These are phyloP conservation scores for Dendrolimus pini DNA, from an alignment of 2,888 invertebrate genomes.

Conservation along the genomic window DNA sequence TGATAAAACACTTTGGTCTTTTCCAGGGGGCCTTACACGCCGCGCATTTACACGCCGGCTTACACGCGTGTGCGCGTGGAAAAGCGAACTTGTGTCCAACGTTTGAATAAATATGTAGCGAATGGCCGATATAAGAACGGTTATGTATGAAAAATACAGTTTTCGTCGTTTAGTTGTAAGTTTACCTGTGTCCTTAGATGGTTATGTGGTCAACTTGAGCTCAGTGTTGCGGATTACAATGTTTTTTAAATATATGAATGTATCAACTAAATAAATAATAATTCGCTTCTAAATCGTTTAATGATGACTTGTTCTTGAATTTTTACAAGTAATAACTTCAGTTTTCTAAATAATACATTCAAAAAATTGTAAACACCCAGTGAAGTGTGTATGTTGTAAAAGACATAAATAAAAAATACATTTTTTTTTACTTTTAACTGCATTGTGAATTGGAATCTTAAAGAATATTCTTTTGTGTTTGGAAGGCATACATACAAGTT, in stretches of 20 bases:
- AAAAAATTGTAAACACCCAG: too few relatives aligned
- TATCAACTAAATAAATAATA: conserved; percentile 54
- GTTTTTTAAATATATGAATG: conserved; percentile 23
- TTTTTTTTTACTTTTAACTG: too few relatives aligned
- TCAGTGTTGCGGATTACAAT: conserved; percentile 1
- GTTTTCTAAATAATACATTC: too few relatives aligned
- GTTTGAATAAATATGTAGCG: background rate
- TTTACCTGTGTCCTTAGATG: background rate
- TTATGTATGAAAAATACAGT: background rate
- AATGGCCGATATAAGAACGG: conserved; percentile 1
- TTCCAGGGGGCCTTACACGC: conserved; percentile 38
- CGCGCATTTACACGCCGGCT: conserved; percentile 12
- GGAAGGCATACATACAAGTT: too few relatives aligned
- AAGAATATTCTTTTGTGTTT: too few relatives aligned
- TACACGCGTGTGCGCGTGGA: conserved; percentile 1
- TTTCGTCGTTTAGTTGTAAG: background rate
- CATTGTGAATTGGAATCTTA: too few relatives aligned
- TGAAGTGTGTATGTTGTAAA: too few relatives aligned
- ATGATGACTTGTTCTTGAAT: conserved; percentile 20
- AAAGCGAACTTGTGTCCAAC: conserved; percentile 7
- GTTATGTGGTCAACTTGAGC: background rate
- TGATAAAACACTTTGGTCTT: conserved; percentile 65
- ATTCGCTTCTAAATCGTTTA: conserved; percentile 6
- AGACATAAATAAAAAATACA: too few relatives aligned
- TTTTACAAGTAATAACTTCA: background rate